Evolutionary conservation across 2,797 vertebrate species (phyloP).

Genomic region (Diceros bicornis): DNA sequence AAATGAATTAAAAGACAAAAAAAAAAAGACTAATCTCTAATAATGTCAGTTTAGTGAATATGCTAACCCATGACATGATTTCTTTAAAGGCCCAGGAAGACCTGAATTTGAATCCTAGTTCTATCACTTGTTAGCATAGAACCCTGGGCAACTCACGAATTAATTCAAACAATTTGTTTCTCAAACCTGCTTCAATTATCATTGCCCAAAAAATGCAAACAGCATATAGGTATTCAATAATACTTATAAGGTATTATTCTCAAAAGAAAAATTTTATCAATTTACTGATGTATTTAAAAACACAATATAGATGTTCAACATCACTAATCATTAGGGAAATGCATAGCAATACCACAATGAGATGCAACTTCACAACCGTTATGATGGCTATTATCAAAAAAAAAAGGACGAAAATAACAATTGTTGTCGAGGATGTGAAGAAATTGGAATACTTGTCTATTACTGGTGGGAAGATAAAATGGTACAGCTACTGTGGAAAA

Average conservation of each 20-base stretch:
- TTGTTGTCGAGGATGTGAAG: background rate
- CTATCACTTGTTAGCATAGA: background rate
- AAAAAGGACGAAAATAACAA: background rate
- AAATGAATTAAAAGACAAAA: background rate
- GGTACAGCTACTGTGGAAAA: background rate
- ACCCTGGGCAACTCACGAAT: background rate
- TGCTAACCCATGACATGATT: background rate
- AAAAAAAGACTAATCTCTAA: too few relatives aligned
- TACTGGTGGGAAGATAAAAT: background rate
- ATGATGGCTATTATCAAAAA: background rate
- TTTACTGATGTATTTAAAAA: background rate
- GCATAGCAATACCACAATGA: background rate
- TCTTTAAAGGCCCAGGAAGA: background rate
- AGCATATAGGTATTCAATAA: background rate
- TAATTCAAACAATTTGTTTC: slow-evolving; percentile 31
- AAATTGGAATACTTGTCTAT: background rate
- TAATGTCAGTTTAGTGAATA: background rate
- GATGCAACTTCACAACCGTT: background rate
- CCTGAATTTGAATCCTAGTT: slow-evolving; percentile 7
- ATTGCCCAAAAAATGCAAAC: background rate
- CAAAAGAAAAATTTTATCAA: background rate
- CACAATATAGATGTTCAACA: background rate
- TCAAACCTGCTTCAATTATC: slow-evolving; percentile 15
- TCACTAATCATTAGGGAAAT: background rate
- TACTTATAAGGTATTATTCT: background rate